These are phyloP conservation scores for Eurytemora carolleeae DNA, from an alignment of 1,140 invertebrate species.

Conservation along the genomic window DNA sequence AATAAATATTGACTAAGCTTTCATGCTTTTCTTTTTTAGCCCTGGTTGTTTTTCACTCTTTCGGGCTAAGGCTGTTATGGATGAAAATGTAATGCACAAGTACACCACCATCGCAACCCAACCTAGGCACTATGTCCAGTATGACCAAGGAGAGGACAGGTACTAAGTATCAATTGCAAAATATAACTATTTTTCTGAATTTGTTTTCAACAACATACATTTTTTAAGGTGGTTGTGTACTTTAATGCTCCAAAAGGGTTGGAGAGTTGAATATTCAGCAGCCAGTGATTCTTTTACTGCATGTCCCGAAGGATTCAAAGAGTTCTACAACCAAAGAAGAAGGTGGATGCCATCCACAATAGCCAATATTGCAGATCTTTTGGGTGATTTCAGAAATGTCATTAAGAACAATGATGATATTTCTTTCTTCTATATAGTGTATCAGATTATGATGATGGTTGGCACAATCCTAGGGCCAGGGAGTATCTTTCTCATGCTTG, in stretches of 20 bases:
- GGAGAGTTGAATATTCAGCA: conserved; percentile 42
- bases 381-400: conserved; percentile 31
- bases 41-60: conserved; percentile 40
- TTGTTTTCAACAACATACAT: too few species aligned
- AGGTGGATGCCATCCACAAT: conserved; percentile 44
- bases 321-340: conserved; percentile 41
- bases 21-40: too few species aligned
- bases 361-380: conserved; percentile 42
- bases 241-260: conserved; percentile 38
- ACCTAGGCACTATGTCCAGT: conserved; percentile 38
- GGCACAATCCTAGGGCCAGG: conserved; percentile 39
- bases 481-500: conserved; percentile 40
- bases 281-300: conserved; percentile 42
- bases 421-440: conserved; percentile 34
- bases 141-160: conserved; percentile 30
- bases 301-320: conserved; percentile 38
- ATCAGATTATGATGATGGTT: conserved; percentile 31
- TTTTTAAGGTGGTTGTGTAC: conserved; percentile 42
- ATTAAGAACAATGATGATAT: conserved; percentile 36
- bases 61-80: conserved; percentile 36
- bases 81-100: conserved; percentile 37
- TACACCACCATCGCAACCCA: conserved; percentile 35
- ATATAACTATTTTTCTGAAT: too few species aligned
- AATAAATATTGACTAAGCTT: too few species aligned
- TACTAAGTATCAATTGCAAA: too few species aligned